phyloP scores from a whole-genome alignment of 2,888 invertebrate genomes.

The Metalampra italica region DNA sequence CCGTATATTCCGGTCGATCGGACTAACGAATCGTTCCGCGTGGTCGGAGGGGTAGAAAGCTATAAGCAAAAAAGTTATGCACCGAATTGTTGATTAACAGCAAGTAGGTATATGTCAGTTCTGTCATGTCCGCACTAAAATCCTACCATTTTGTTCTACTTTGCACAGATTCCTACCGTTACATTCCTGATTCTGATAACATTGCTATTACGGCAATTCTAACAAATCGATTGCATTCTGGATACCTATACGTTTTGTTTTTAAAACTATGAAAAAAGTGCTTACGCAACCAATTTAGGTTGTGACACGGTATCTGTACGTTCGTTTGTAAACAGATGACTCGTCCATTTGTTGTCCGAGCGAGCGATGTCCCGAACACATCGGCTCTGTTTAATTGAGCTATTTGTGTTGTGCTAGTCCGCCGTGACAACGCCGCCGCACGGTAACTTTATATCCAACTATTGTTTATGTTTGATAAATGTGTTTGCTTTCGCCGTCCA shows the following conservation, averaged over 20 bases:
- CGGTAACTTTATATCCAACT: conserved; percentile 43
- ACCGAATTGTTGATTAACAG: no score
- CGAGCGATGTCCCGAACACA: conserved; percentile 41
- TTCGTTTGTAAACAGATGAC: conserved; percentile 49
- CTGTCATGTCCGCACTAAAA: no score
- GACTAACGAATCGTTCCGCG: no score
- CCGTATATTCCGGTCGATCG: no score
- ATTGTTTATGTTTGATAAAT: conserved; percentile 34
- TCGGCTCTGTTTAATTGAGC: conserved; percentile 65
- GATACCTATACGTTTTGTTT: neutral
- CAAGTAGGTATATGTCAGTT: no score
- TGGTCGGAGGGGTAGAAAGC: no score
- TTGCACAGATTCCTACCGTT: no score
- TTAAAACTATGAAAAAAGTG: neutral
- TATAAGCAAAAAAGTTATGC: no score
- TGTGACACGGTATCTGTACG: conserved; percentile 48
- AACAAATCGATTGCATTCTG: neutral
- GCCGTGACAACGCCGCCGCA: conserved; percentile 48
- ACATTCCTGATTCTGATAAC: no score
- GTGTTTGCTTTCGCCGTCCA: conserved; percentile 5
- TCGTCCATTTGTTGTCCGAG: conserved; percentile 42
- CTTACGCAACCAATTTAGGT: conserved; percentile 58
- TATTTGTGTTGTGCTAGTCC: conserved; percentile 68
- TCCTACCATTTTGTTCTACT: no score
- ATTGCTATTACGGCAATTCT: neutral